Evolutionary conservation across 2,113 vertebrate genomes (phyloP).

Genomic region (Paralichthys olivaceus): DNA sequence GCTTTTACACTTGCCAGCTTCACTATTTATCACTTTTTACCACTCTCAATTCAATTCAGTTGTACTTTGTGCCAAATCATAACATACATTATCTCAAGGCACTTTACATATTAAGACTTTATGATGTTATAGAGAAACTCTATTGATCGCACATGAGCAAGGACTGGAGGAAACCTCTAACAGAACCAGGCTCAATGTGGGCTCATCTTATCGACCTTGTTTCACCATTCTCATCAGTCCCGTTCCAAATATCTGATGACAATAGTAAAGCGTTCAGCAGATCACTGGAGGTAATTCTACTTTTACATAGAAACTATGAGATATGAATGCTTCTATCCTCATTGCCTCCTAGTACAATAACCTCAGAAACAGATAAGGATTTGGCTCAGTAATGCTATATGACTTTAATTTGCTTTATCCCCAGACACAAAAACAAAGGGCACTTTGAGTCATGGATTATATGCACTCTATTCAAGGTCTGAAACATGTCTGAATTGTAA

Average conservation of each 20-base stretch:
- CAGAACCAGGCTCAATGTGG: too few relatives aligned
- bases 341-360: slow-evolving; percentile 4
- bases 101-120: too few relatives aligned
- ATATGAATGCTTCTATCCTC: background rate
- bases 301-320: background rate
- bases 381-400: slow-evolving; percentile 4
- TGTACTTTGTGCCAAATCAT: too few relatives aligned
- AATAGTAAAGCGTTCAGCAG: background rate
- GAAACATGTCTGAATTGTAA: slow-evolving; percentile 36
- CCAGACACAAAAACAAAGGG: slow-evolving; percentile 5
- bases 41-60: too few relatives aligned
- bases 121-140: too few relatives aligned
- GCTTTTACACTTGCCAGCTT: too few relatives aligned
- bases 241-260: background rate
- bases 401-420: slow-evolving; percentile 11
- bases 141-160: too few relatives aligned
- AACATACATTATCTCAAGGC: too few relatives aligned
- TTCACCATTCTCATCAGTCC: background rate
- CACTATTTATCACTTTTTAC: too few relatives aligned
- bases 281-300: background rate
- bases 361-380: slow-evolving; percentile 7
- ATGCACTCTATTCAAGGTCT: slow-evolving; percentile 1
- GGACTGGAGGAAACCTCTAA: too few relatives aligned
- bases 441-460: slow-evolving; percentile 28
- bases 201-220: too few relatives aligned